Conservation (phyloP, 2,888 invertebrate species). For the Drosophila neutralis region DNA sequence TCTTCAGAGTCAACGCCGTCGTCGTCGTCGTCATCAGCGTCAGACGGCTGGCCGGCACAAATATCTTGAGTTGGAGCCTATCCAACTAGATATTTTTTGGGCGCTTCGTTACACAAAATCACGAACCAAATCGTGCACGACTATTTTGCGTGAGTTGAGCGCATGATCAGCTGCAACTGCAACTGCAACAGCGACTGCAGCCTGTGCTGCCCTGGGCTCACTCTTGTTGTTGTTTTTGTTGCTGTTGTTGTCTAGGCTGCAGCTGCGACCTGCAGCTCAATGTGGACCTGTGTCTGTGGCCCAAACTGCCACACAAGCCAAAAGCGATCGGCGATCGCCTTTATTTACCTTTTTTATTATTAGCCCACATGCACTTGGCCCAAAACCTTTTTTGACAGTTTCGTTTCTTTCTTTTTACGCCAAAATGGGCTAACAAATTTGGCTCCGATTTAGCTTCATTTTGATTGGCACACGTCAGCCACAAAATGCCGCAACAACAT, state of each 20-base stretch:
- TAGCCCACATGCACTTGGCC: constrained; percentile 22
- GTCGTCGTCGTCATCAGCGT: constrained; percentile 45
- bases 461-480: constrained; percentile 57
- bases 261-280: constrained; percentile 24
- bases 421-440: constrained; percentile 24
- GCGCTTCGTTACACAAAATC: constrained; percentile 84
- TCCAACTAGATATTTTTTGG: constrained; percentile 77
- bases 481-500: constrained; percentile 13
- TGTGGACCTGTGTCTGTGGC: constrained; percentile 15
- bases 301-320: constrained; percentile 3
- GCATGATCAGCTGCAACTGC: constrained; percentile 82
- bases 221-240: constrained; percentile 4
- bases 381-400: constrained; percentile 30
- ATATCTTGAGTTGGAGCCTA: constrained; percentile 44
- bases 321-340: constrained; percentile 28
- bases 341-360: constrained; percentile 22
- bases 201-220: constrained; percentile 32
- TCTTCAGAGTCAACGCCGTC: constrained; percentile 46
- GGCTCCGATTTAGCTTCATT: constrained; percentile 12
- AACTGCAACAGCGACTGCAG: constrained; percentile 25
- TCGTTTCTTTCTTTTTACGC: not conserved
- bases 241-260: constrained; percentile 18
- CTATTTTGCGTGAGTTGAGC: constrained; percentile 84
- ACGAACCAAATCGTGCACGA: constrained; percentile 85
- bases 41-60: constrained; percentile 39